A percentile compares a stretch with the other conserved stretches of the same genome.
Conservation (phyloP, 2,797 vertebrate species). For the Eleutherodactylus coqui region DNA sequence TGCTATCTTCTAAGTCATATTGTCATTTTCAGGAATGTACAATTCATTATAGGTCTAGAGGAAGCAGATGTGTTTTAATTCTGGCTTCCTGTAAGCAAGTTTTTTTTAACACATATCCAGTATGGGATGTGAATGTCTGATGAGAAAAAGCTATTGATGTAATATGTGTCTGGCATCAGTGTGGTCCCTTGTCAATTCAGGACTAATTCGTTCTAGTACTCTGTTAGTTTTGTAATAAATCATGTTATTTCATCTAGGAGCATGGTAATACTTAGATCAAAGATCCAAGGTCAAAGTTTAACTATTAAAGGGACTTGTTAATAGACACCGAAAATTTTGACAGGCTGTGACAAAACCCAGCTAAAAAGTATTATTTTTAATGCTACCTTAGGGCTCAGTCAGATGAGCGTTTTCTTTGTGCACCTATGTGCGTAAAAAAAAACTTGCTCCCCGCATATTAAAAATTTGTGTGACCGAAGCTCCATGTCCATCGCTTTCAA, state of each 20-base stretch:
- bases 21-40: slow-evolving; percentile 40
- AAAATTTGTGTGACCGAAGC: no score
- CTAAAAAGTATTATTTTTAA: no score
- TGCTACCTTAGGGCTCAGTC: no score
- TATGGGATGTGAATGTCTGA: slow-evolving; percentile 50
- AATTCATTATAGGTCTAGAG: slow-evolving; percentile 27
- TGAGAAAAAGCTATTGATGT: slow-evolving; percentile 49
- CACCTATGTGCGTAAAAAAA: no score
- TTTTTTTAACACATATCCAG: slow-evolving; percentile 57
- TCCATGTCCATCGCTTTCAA: no score
- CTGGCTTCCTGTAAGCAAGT: slow-evolving; percentile 61
- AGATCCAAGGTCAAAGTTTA: slow-evolving; percentile 53
- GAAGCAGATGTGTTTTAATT: slow-evolving; percentile 58
- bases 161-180: slow-evolving; percentile 7
- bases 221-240: slow-evolving; percentile 61
- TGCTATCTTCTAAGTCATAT: slow-evolving; percentile 41
- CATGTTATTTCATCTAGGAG: slow-evolving; percentile 47
- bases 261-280: slow-evolving; percentile 31
- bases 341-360: background rate
- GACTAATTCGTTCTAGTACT: slow-evolving; percentile 43
- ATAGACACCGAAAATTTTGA: background rate
- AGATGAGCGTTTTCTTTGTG: no score
- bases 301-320: background rate
- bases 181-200: slow-evolving; percentile 40
- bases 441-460: no score